Conservation (phyloP, 2,797 vertebrate species). For the Enteromius trimaculatus region DNA sequence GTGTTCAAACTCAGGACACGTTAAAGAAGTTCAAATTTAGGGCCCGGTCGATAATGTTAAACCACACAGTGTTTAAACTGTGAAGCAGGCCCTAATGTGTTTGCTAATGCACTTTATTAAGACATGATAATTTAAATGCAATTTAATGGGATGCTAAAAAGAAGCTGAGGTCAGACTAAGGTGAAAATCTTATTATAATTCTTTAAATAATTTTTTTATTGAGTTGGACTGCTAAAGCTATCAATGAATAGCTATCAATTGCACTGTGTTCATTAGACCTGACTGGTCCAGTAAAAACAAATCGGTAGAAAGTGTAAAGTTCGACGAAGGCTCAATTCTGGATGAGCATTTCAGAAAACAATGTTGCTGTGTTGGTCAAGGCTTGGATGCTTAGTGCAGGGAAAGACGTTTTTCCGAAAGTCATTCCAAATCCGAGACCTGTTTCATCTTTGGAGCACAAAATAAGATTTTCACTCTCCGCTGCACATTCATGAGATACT, state of each 20-base stretch:
- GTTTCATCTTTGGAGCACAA: too few relatives aligned
- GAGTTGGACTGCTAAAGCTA: background rate
- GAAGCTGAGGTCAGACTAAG: background rate
- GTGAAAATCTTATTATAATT: background rate
- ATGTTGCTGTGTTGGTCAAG: too few relatives aligned
- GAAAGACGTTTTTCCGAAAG: too few relatives aligned
- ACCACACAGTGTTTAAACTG: background rate
- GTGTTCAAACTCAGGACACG: background rate
- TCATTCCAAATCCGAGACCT: too few relatives aligned
- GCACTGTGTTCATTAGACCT: background rate
- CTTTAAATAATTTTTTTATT: background rate
- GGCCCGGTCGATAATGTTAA: background rate
- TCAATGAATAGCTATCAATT: background rate
- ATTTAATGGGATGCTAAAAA: background rate
- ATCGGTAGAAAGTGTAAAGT: too few relatives aligned
- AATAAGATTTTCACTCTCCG: too few relatives aligned
- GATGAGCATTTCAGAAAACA: too few relatives aligned
- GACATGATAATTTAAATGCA: background rate
- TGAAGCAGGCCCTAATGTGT: background rate
- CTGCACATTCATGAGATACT: too few relatives aligned
- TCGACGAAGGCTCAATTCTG: too few relatives aligned
- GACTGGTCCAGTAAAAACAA: too few relatives aligned
- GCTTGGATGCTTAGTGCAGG: too few relatives aligned
- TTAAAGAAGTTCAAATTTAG: background rate
- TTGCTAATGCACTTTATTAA: conserved; percentile 16